phyloP scores from a whole-genome alignment of 2,797 vertebrate genomes.

The Schizopygopsis pylzovi region DNA sequence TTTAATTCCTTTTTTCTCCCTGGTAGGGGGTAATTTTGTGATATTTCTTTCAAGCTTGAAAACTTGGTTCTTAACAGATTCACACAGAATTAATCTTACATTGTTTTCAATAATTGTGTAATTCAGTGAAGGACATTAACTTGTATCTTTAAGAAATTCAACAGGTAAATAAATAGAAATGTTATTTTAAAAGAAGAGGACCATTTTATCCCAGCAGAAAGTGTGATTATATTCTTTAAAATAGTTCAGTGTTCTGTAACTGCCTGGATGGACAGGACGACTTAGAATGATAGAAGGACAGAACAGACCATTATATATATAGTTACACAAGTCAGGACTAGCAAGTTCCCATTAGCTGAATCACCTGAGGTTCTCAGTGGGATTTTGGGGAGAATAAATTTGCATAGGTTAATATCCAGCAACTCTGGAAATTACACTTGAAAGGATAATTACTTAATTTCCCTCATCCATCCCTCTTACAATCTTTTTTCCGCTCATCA shows the following conservation, averaged over 20 bases:
- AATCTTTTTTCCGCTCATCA: constrained; percentile 73
- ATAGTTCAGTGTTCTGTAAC: background rate
- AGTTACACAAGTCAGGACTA: constrained; percentile 22
- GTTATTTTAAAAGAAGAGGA: background rate
- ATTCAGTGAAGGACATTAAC: background rate
- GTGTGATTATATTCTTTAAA: background rate
- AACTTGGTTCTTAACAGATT: background rate
- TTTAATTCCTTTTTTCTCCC: constrained; percentile 58
- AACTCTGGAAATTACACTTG: constrained; percentile 92
- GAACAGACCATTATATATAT: constrained; percentile 34
- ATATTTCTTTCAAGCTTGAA: constrained; percentile 11
- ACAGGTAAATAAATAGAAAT: background rate
- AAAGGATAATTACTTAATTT: constrained; percentile 97
- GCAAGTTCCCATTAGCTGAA: constrained; percentile 68
- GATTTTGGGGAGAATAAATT: constrained; percentile 86
- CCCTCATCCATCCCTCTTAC: constrained; percentile 68
- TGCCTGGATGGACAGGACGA: background rate
- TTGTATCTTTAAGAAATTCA: background rate
- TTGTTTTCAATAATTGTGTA: background rate
- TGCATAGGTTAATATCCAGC: constrained; percentile 97
- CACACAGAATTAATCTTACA: background rate
- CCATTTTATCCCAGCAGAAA: no score
- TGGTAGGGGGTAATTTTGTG: constrained; percentile 66
- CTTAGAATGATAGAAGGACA: background rate
- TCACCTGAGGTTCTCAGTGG: constrained; percentile 73